Base-by-base conservation (phyloP, 2,888 invertebrate genomes). In the Stratiomys singularior region DNA sequence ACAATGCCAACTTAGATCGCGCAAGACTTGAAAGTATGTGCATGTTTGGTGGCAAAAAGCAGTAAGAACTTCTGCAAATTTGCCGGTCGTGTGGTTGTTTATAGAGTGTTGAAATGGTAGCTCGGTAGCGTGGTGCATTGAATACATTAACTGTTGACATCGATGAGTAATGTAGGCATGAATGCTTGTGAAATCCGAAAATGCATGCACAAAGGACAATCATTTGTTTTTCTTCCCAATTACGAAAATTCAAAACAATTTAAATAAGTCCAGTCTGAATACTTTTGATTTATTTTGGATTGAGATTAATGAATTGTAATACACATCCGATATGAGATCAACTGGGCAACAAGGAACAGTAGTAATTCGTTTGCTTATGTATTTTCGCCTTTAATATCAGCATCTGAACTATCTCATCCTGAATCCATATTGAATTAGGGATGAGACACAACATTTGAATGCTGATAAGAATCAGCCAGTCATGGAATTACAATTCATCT, bases 401-500 rank as follows among this genome's bases (percentile, higher is more conserved):
- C 58, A 21, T 5, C 13, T 60, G 23, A 21, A 4, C 25, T 5
- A 60, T 13, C 25, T 2, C 58, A 60, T 60, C 25, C 25, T 7
- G 23, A 60, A 52, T 52, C 18, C 25, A 60, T 15, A 52, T 52
- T 60, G 25, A 25, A 60, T 23, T 60, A 60, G 3, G 25, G 58
- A 60, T 23, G 58, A 60, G 58, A 18, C 3, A n/a, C 15, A 13
- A 15, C 4, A 52, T 52, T 13, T 5, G 11, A 23, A 60, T 25
- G 11, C 23, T 23, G 58, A 60, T 60, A 60, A 60, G 25, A 60
- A 60, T 60, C 58, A 18, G 3, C 23, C 58, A 11, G 11, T 25
- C 58, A 25, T 60, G 3, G 58, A 60, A 60, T 60, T 13, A 60
- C 58, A 60, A 60, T 60, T 2, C 23, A 25, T 60, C 58, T 23